phyloP scores from a whole-genome alignment of 2,888 invertebrate genomes.

The Troglohyphantes excavatus region DNA sequence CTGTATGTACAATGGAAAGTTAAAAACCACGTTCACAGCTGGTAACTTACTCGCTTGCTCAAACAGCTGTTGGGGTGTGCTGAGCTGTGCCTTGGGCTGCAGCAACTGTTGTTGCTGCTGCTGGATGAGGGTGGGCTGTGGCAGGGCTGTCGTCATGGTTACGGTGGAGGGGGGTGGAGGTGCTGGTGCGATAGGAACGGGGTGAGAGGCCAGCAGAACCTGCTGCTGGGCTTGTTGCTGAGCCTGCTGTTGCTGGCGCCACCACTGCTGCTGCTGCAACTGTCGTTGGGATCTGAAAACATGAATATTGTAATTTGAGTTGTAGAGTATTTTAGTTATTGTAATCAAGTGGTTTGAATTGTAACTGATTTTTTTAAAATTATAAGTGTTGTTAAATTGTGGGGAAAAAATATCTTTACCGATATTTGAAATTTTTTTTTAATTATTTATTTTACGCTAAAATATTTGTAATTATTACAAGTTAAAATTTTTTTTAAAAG shows the following conservation, averaged over 20 bases:
- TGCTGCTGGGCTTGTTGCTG: constrained; percentile 78
- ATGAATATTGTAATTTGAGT: too few relatives aligned
- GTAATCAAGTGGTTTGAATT: too few relatives aligned
- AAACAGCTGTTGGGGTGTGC: constrained; percentile 85
- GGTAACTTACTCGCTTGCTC: constrained; percentile 80
- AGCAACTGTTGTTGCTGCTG: constrained; percentile 83
- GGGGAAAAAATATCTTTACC: too few relatives aligned
- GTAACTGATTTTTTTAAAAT: too few relatives aligned
- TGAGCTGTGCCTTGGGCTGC: constrained; percentile 87
- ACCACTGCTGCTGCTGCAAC: constrained; percentile 79
- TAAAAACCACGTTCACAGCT: too few relatives aligned
- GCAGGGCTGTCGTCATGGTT: constrained; percentile 74
- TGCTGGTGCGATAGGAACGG: constrained; percentile 74
- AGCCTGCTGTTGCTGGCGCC: constrained; percentile 77
- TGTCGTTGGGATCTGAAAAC: constrained; percentile 79
- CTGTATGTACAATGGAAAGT: too few relatives aligned
- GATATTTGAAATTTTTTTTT: too few relatives aligned
- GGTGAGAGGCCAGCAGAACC: constrained; percentile 75
- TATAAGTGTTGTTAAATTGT: too few relatives aligned
- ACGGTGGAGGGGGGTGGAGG: constrained; percentile 68
- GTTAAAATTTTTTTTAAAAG: too few relatives aligned
- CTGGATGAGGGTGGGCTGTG: constrained; percentile 66
- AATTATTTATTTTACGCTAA: too few relatives aligned
- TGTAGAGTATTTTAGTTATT: too few relatives aligned
- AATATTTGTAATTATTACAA: too few relatives aligned